Percentiles rank a stretch among this genome's conserved stretches.
These are phyloP conservation scores for Peromyscus maniculatus DNA, from an alignment of 2,113 vertebrate species.

Conservation along the genomic window DNA sequence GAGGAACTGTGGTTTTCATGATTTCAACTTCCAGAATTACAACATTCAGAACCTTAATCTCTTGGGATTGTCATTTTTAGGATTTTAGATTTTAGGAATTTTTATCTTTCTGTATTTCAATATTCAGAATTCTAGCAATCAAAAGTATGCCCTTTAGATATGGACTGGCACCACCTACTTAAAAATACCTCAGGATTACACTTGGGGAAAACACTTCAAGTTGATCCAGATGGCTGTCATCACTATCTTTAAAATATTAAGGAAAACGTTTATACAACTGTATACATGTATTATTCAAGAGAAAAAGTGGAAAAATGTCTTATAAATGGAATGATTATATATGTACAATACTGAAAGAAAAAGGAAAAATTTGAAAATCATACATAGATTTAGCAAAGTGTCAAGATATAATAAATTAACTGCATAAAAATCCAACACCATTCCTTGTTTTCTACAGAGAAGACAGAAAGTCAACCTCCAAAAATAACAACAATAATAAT, in stretches of 20 bases:
- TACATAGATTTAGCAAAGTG: neutral
- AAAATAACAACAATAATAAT: neutral
- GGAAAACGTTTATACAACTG: neutral
- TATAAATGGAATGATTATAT: neutral
- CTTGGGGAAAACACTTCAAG: neutral
- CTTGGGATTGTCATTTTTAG: neutral
- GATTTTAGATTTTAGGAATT: neutral
- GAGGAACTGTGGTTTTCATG: neutral
- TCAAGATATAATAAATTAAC: neutral
- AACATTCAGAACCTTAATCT: neutral
- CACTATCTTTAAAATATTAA: constrained; percentile 8
- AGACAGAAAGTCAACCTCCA: neutral
- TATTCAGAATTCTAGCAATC: neutral
- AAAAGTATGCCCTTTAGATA: neutral
- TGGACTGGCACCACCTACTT: neutral
- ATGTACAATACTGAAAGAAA: neutral
- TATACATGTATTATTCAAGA: neutral
- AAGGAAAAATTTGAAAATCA: neutral
- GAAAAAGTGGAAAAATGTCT: neutral
- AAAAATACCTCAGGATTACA: neutral
- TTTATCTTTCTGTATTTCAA: neutral
- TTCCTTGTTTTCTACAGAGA: neutral
- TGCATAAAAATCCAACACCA: neutral
- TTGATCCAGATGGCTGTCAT: neutral
- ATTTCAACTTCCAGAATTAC: neutral